These are phyloP conservation scores for western clawed frog (Xenopus tropicalis) DNA, from an alignment of 2,113 vertebrate genomes.

Conservation along the genomic window UCB_Xtro_10.0 CM004443.2:149508501-149509000, in stretches of 20 bases:
- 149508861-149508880: background rate
- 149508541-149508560: too few relatives aligned
- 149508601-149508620: too few relatives aligned
- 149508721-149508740: slow-evolving; percentile 59
- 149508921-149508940: too few relatives aligned
- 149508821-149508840: slow-evolving; percentile 29
- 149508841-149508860: slow-evolving; percentile 15
- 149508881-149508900: background rate
- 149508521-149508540: too few relatives aligned
- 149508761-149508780: slow-evolving; percentile 74
- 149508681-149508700: slow-evolving; percentile 52
- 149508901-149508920: too few relatives aligned
- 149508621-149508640: too few relatives aligned
- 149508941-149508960: too few relatives aligned
- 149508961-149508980: too few relatives aligned
- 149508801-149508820: slow-evolving; percentile 62
- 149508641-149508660: background rate
- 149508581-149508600: too few relatives aligned
- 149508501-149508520: too few relatives aligned
- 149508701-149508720: slow-evolving; percentile 64
- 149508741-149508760: slow-evolving; percentile 81
- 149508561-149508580: too few relatives aligned
- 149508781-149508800: slow-evolving; percentile 62
- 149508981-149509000: too few relatives aligned
- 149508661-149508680: slow-evolving; percentile 51